A percentile compares a stretch with the other conserved stretches of the same genome.
Conservation (phyloP, 2,113 vertebrate genomes). For the Aldabrachelys gigantea region DNA sequence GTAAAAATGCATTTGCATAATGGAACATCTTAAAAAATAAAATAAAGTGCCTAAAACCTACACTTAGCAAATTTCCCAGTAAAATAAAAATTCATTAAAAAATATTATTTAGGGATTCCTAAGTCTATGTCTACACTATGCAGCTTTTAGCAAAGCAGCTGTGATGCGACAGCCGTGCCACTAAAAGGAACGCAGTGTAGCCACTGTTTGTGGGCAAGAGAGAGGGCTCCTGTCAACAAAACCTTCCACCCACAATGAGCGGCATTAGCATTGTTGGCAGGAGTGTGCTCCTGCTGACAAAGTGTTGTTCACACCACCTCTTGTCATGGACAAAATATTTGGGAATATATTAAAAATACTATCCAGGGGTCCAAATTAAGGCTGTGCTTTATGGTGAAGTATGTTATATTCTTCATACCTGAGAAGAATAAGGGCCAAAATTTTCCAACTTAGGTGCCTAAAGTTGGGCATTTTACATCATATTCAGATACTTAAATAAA, state of each 20-base stretch:
- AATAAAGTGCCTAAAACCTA: not conserved
- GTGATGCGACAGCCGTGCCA: too few relatives aligned
- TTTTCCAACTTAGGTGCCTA: not conserved
- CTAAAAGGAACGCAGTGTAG: too few relatives aligned
- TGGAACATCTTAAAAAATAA: not conserved
- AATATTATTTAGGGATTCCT: not conserved
- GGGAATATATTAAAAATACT: constrained; percentile 22
- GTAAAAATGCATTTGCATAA: not conserved
- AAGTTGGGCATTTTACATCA: not conserved
- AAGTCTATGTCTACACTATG: not conserved
- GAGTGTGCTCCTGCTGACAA: too few relatives aligned
- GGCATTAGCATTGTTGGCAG: too few relatives aligned
- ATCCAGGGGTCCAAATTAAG: not conserved
- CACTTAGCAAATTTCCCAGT: not conserved
- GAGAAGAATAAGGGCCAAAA: not conserved
- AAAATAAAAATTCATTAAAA: constrained; percentile 9
- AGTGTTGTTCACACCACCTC: too few relatives aligned
- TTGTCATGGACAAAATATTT: not conserved
- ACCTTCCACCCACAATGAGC: too few relatives aligned
- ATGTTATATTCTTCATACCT: not conserved
- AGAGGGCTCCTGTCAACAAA: too few relatives aligned
- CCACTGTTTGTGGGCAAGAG: too few relatives aligned
- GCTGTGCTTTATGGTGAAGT: constrained; percentile 36
- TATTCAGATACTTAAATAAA: not conserved
- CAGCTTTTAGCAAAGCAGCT: too few relatives aligned